Evolutionary conservation across 2,113 vertebrate genomes (phyloP).

Genomic region (Vombatus ursinus): DNA sequence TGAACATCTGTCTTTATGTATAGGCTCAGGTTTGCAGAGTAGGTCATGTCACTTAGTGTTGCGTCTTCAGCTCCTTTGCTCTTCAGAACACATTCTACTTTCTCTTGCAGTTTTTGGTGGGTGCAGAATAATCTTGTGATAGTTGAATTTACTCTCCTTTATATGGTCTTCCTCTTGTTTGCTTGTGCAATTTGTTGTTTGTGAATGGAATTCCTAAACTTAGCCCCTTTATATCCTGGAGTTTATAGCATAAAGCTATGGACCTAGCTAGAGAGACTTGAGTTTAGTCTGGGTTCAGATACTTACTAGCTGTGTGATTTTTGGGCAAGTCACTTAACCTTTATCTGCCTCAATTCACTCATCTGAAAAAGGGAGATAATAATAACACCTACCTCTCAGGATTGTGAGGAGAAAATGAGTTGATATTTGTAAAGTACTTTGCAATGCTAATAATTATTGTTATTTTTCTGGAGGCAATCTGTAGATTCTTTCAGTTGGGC

Average conservation of each 20-base stretch:
- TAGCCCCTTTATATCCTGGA: background rate
- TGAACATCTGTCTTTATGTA: background rate
- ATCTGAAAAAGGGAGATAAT: background rate
- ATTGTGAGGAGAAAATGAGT: background rate
- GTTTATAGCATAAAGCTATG: background rate
- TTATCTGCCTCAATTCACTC: background rate
- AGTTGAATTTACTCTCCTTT: background rate
- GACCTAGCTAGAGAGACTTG: background rate
- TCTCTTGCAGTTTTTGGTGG: background rate
- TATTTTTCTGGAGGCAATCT: background rate
- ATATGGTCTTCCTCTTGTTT: background rate
- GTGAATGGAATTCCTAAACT: background rate
- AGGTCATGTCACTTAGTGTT: background rate
- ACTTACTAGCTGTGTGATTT: too few relatives aligned
- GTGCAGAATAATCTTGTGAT: background rate
- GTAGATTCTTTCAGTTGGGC: background rate
- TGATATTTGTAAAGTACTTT: background rate
- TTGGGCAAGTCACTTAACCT: background rate
- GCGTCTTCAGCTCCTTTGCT: background rate
- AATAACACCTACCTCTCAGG: background rate
- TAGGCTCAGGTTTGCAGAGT: background rate
- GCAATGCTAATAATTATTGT: background rate
- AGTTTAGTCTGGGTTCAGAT: background rate
- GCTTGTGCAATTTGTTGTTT: background rate
- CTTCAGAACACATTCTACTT: background rate